Evolutionary conservation across 2,113 vertebrate genomes (phyloP).

Genomic region (Muntiacus muntjak): DNA sequence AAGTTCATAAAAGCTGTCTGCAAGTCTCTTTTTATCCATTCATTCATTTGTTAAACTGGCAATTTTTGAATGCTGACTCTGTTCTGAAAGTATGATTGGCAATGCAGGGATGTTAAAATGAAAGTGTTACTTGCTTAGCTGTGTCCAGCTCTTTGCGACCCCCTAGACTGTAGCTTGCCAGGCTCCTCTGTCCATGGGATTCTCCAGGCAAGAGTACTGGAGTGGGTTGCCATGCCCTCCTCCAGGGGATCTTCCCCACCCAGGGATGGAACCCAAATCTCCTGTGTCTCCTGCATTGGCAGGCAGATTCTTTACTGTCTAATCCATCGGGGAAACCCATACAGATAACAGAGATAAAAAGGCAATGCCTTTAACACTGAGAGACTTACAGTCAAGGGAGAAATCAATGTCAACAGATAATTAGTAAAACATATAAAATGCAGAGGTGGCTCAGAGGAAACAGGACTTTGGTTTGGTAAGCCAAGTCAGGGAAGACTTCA

Average conservation of each 20-base stretch:
- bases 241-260: neutral
- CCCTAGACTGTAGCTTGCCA: neutral
- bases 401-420: neutral
- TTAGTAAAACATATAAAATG: neutral
- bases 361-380: neutral
- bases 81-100: neutral
- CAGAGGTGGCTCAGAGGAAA: neutral
- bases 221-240: neutral
- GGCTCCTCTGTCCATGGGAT: neutral
- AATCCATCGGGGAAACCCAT: neutral
- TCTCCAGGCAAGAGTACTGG: neutral
- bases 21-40: neutral
- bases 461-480: neutral
- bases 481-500: neutral
- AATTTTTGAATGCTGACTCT: neutral
- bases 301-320: neutral
- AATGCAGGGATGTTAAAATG: neutral
- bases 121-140: neutral
- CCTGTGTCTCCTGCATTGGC: neutral
- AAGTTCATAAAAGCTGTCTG: neutral
- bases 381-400: neutral
- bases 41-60: neutral
- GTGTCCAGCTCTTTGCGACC: neutral
- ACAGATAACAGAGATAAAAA: neutral
- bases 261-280: neutral